Evolutionary conservation across 2,797 vertebrate genomes (phyloP).

Genomic region (Alcedo atthis): DNA sequence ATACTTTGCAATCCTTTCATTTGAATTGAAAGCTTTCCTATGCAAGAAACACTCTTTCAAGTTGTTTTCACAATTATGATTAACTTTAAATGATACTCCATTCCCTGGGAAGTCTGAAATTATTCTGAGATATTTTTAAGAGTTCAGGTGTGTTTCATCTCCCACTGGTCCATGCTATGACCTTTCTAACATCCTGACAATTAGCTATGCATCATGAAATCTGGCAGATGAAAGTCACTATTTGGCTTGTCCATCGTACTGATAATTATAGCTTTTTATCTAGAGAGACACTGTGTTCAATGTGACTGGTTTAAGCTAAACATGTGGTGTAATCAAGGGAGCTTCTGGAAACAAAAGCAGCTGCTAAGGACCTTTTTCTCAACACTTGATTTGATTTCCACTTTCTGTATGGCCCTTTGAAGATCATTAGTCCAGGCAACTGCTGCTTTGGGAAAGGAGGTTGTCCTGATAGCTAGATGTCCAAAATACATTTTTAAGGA

Average conservation of each 20-base stretch:
- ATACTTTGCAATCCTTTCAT: background rate
- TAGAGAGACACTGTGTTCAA: background rate
- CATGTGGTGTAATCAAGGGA: slow-evolving; percentile 50
- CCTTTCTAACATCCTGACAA: slow-evolving; percentile 23
- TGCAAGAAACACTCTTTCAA: background rate
- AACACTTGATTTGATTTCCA: slow-evolving; percentile 47
- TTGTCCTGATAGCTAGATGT: background rate
- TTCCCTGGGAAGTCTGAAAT: slow-evolving; percentile 1
- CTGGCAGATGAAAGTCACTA: slow-evolving; percentile 24
- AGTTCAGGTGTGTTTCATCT: slow-evolving; percentile 3
- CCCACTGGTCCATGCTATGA: background rate
- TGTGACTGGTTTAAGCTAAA: slow-evolving; percentile 20
- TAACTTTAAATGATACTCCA: background rate
- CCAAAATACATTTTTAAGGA: background rate
- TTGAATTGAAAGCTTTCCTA: background rate
- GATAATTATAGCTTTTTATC: background rate
- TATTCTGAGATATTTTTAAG: slow-evolving; percentile 12
- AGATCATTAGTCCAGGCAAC: slow-evolving; percentile 20
- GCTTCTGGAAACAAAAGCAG: slow-evolving; percentile 58
- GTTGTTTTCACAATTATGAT: background rate
- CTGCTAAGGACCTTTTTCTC: slow-evolving; percentile 40
- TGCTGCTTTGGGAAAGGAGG: slow-evolving; percentile 10
- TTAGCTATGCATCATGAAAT: slow-evolving; percentile 25
- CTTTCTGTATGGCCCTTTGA: slow-evolving; percentile 30
- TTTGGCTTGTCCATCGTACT: slow-evolving; percentile 3